A percentile compares a stretch with the other conserved stretches of the same genome.
phyloP scores from a whole-genome alignment of 2,888 invertebrate species.

The Mesochorus sp. region DNA sequence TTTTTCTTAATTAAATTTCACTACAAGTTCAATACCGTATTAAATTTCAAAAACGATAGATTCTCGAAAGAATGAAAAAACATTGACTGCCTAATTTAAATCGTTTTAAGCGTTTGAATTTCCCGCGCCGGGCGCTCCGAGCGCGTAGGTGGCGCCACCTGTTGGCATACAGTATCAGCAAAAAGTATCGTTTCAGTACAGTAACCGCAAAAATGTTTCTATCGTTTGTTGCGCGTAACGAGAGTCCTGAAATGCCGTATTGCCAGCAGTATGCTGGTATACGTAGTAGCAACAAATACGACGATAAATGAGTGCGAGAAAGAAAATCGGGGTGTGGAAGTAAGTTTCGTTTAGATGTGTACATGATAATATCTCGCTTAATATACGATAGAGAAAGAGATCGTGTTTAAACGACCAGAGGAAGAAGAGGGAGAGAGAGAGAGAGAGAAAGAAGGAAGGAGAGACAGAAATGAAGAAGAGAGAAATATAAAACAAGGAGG shows the following conservation, averaged over 20 bases:
- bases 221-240: not conserved
- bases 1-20: too few relatives aligned
- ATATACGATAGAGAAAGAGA: not conserved
- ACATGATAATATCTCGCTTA: not conserved
- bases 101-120: not conserved
- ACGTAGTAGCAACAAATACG: constrained; percentile 44
- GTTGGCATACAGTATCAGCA: not conserved
- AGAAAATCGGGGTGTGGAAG: constrained; percentile 43
- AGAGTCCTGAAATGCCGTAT: constrained; percentile 28
- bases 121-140: not conserved
- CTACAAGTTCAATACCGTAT: too few relatives aligned
- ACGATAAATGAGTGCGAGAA: constrained; percentile 49
- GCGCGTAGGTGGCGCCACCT: not conserved
- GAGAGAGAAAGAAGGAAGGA: constrained; percentile 21
- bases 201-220: constrained; percentile 1
- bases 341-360: constrained; percentile 26
- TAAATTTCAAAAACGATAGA: too few relatives aligned
- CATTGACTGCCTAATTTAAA: too few relatives aligned
- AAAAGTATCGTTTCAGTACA: constrained; percentile 22
- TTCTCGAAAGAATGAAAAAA: too few relatives aligned
- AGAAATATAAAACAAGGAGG: constrained; percentile 5
- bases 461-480: constrained; percentile 16
- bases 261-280: constrained; percentile 37
- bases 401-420: not conserved
- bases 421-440: constrained; percentile 8